phyloP scores from a whole-genome alignment of 2,888 invertebrate genomes.

The Synanthedon myopaeformis region DNA sequence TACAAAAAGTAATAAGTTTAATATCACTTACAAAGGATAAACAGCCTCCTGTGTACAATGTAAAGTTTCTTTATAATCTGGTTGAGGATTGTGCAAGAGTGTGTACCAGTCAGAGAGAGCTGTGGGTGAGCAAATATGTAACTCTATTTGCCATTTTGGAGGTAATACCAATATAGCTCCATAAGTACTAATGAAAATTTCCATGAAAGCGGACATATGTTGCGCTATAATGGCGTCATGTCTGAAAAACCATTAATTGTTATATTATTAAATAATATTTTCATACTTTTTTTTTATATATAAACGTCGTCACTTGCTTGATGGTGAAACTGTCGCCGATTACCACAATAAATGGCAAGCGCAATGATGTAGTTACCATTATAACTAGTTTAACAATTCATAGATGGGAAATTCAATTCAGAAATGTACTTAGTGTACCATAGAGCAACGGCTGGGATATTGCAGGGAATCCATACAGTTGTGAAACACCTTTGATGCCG shows the following conservation, averaged over 20 bases:
- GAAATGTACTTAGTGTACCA: too few species aligned
- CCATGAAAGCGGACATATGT: slow-evolving; percentile 87
- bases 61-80: slow-evolving; percentile 87
- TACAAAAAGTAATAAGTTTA: not conserved
- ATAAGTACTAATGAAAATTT: slow-evolving; percentile 77
- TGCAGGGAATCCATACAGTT: too few species aligned
- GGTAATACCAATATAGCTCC: slow-evolving; percentile 82
- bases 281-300: not conserved
- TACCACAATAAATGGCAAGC: too few species aligned
- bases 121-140: slow-evolving; percentile 83
- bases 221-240: slow-evolving; percentile 80
- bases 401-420: too few species aligned
- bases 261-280: not conserved
- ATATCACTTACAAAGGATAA: slow-evolving; percentile 87
- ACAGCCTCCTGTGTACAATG: slow-evolving; percentile 98
- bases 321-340: too few species aligned
- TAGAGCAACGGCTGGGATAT: too few species aligned
- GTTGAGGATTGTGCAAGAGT: slow-evolving; percentile 91
- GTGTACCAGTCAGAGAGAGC: slow-evolving; percentile 97
- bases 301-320: too few species aligned
- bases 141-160: slow-evolving; percentile 80
- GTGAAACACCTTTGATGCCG: too few species aligned
- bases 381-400: too few species aligned
- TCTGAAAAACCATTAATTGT: slow-evolving; percentile 59
- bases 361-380: too few species aligned